A percentile compares a stretch with the other conserved stretches of the same genome.
phyloP scores from a whole-genome alignment of 2,888 invertebrate genomes.

The Yponomeuta malinellus region DNA sequence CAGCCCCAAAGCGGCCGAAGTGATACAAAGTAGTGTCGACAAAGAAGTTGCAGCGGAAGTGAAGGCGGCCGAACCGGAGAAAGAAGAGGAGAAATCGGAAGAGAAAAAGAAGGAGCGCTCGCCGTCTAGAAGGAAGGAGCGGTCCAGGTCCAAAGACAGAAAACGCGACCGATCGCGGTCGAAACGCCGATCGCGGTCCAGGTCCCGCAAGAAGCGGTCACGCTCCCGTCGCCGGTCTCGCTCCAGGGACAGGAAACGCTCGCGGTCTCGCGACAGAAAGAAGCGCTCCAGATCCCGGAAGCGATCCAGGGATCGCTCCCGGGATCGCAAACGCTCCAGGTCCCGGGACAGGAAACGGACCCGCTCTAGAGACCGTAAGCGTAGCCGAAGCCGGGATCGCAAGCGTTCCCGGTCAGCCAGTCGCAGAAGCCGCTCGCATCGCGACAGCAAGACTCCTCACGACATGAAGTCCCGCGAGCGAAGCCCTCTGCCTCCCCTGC shows the following conservation, averaged over 20 bases:
- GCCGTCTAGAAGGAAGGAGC: conserved; percentile 18
- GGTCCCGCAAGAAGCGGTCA: conserved; percentile 42
- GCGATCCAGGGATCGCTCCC: conserved; percentile 40
- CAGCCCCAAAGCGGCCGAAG: conserved; percentile 37
- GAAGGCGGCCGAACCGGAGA: conserved; percentile 31
- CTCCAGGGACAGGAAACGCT: conserved; percentile 38
- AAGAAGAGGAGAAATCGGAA: conserved; percentile 28
- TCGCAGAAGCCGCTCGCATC: conserved; percentile 54
- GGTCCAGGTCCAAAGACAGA: conserved; percentile 60
- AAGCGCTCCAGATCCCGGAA: conserved; percentile 42
- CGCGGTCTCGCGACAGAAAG: conserved; percentile 61
- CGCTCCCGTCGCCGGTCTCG: conserved; percentile 33
- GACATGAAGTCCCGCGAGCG: conserved; percentile 56
- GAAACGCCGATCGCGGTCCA: conserved; percentile 76
- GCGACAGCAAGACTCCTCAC: conserved; percentile 60
- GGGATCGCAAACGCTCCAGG: conserved; percentile 75
- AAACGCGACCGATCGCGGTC: conserved; percentile 75
- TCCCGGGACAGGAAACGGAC: conserved; percentile 77
- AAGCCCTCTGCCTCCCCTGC: conserved; percentile 44
- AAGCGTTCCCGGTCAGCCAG: conserved; percentile 63
- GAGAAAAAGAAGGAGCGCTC: conserved; percentile 43
- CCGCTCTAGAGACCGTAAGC: conserved; percentile 67
- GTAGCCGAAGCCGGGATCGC: conserved; percentile 62
- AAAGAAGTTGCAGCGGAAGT: conserved; percentile 40
- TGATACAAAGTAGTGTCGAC: conserved; percentile 42